A percentile compares a stretch with the other conserved stretches of the same genome.
These are phyloP conservation scores for Archips xylosteana DNA, from an alignment of 2,888 invertebrate species.

Conservation along the genomic window DNA sequence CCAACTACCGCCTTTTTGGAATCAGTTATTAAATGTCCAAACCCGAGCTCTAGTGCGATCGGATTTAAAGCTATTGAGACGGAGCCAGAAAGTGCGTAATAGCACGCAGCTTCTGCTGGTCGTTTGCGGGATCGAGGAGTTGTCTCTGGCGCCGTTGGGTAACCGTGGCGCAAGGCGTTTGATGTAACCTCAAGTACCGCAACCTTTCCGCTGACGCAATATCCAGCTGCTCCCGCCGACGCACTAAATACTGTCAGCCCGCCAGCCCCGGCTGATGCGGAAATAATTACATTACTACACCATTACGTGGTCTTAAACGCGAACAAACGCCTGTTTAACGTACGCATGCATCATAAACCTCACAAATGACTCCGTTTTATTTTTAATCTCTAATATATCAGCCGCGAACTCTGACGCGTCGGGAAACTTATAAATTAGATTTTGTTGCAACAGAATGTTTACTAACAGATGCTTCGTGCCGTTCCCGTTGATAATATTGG, in stretches of 20 bases:
- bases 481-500: conserved; percentile 28
- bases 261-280: conserved; percentile 64
- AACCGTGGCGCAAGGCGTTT: conserved; percentile 68
- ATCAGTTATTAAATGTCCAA: conserved; percentile 2
- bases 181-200: conserved; percentile 76
- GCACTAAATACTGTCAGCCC: conserved; percentile 70
- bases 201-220: conserved; percentile 82
- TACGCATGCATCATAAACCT: conserved; percentile 36
- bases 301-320: conserved; percentile 53
- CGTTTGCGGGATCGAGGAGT: conserved; percentile 49
- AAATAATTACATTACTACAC: conserved; percentile 65
- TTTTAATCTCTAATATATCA: conserved; percentile 41
- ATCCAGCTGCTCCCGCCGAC: conserved; percentile 61
- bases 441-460: conserved; percentile 32
- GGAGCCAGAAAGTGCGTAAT: conserved; percentile 20
- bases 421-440: conserved; percentile 37
- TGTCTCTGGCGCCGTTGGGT: conserved; percentile 62
- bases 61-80: conserved; percentile 18
- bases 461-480: conserved; percentile 34
- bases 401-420: conserved; percentile 39
- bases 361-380: conserved; percentile 38
- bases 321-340: conserved; percentile 38
- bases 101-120: conserved; percentile 18
- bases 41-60: not conserved
- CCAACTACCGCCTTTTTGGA: conserved; percentile 14